phyloP scores from a whole-genome alignment of 2,888 invertebrate species.

The Stenoptilia bipunctidactyla region DNA sequence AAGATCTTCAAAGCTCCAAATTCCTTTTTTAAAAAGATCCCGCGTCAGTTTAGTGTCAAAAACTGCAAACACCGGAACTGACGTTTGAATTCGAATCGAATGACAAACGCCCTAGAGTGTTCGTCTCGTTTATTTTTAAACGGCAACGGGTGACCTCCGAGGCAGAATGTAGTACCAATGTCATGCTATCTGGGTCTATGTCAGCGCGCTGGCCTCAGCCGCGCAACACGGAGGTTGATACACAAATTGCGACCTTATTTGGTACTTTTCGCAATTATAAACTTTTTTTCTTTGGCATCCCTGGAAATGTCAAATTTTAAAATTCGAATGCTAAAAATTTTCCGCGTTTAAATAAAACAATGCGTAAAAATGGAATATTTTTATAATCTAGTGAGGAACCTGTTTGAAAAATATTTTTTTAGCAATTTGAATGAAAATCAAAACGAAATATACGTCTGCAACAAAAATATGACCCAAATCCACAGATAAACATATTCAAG shows the following conservation, averaged over 20 bases:
- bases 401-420: too few relatives aligned
- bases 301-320: too few relatives aligned
- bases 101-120: background rate
- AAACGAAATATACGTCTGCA: background rate
- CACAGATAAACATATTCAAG: conserved; percentile 14
- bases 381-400: too few relatives aligned
- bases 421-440: too few relatives aligned
- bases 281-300: too few relatives aligned
- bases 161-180: conserved; percentile 70
- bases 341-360: too few relatives aligned
- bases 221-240: conserved; percentile 24
- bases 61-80: too few relatives aligned
- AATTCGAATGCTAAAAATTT: too few relatives aligned
- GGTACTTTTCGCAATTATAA: conserved; percentile 17
- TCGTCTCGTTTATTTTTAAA: conserved; percentile 52
- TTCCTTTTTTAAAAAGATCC: background rate
- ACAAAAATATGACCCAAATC: conserved; percentile 7
- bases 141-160: conserved; percentile 54
- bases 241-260: conserved; percentile 35
- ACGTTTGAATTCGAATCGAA: too few relatives aligned
- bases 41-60: too few relatives aligned
- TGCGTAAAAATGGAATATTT: too few relatives aligned
- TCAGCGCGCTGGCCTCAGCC: conserved; percentile 50
- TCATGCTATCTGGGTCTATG: conserved; percentile 66
- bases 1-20: background rate